phyloP scores from a whole-genome alignment of 35 echinoderm and acorn worm genomes.

The Ophiothrix spiculata region DNA sequence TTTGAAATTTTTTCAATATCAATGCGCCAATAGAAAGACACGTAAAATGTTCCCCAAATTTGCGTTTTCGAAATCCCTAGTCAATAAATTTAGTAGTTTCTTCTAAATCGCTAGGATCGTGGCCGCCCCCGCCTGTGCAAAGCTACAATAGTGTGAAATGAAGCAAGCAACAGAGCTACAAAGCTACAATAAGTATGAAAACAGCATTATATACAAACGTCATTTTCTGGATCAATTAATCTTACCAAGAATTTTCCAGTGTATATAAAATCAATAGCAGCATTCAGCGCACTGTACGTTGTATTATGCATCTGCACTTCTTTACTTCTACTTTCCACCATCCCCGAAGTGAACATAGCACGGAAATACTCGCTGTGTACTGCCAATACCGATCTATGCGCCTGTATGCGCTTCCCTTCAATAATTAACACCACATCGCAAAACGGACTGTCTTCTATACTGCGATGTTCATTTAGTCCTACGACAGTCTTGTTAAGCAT shows the following conservation, averaged over 20 bases:
- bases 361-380: conserved; percentile 31
- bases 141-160: too few relatives aligned
- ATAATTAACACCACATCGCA: background rate
- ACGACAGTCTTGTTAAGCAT: background rate
- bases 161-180: too few relatives aligned
- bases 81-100: too few relatives aligned
- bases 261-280: conserved; percentile 13
- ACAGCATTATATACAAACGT: too few relatives aligned
- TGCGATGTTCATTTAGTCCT: background rate
- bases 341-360: conserved; percentile 19
- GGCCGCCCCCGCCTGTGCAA: too few relatives aligned
- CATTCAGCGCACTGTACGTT: background rate
- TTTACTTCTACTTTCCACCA: conserved; percentile 25
- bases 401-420: conserved; percentile 2
- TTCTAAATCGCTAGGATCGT: too few relatives aligned
- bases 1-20: too few relatives aligned
- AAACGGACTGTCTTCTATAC: background rate
- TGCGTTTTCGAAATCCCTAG: too few relatives aligned
- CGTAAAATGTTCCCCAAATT: too few relatives aligned
- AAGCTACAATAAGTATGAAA: too few relatives aligned
- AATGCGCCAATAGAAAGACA: too few relatives aligned
- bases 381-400: background rate
- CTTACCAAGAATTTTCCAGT: conserved; percentile 5
- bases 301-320: conserved; percentile 15
- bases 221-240: too few relatives aligned